Percentiles rank a stretch among this genome's conserved stretches.
These are phyloP conservation scores for Pyrochroa serraticornis DNA, from an alignment of 2,888 invertebrate genomes.

Conservation along the genomic window DNA sequence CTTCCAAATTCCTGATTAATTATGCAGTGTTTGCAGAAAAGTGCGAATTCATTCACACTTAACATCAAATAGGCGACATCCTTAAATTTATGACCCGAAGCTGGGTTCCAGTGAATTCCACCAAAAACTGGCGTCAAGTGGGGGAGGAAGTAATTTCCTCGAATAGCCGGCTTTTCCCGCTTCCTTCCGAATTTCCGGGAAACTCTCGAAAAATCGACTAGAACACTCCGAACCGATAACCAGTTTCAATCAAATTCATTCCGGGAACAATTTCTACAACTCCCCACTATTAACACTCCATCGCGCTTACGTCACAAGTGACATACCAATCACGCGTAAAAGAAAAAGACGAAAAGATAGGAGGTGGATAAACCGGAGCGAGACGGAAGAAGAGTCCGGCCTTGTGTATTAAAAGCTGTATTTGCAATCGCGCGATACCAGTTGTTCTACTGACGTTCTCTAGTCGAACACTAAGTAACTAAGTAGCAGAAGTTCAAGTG, in stretches of 20 bases:
- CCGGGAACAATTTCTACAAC: slow-evolving; percentile 35
- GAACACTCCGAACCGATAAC: slow-evolving; percentile 8
- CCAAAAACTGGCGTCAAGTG: no score
- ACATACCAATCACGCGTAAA: slow-evolving; percentile 37
- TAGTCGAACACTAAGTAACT: slow-evolving; percentile 4
- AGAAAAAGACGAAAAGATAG: slow-evolving; percentile 24
- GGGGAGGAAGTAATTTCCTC: background rate
- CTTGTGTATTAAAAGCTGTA: slow-evolving; percentile 45
- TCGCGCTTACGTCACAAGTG: slow-evolving; percentile 37
- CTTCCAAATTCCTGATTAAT: background rate
- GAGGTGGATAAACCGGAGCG: background rate
- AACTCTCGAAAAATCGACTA: background rate
- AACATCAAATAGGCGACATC: background rate
- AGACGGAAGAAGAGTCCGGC: slow-evolving; percentile 30
- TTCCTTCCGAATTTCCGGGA: background rate
- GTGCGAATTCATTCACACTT: background rate
- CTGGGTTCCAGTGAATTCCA: no score
- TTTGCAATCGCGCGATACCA: slow-evolving; percentile 42
- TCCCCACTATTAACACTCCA: slow-evolving; percentile 16
- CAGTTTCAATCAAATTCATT: slow-evolving; percentile 31
- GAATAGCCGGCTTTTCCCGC: background rate
- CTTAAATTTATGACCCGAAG: background rate
- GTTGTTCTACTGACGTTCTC: slow-evolving; percentile 34
- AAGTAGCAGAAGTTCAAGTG: background rate
- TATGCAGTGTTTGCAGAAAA: background rate